phyloP scores from a whole-genome alignment of 2,113 vertebrate genomes.

The Pygoscelis antarcticus region DNA sequence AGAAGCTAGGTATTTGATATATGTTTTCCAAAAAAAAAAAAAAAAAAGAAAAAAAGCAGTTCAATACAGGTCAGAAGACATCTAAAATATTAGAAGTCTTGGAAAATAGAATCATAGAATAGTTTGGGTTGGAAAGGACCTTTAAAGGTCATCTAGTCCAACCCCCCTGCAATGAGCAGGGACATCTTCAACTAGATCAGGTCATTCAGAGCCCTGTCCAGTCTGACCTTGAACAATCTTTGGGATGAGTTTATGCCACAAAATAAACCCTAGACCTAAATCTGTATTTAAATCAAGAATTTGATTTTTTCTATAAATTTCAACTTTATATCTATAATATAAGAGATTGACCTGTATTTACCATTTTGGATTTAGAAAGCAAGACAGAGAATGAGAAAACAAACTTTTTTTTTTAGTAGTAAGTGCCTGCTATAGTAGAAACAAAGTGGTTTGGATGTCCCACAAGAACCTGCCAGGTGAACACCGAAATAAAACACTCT shows the following conservation, averaged over 20 bases:
- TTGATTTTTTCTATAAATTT: neutral
- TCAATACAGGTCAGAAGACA: neutral
- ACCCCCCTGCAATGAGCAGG: neutral
- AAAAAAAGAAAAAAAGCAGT: neutral
- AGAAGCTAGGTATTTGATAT: neutral
- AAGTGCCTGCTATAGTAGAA: neutral
- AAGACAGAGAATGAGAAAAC: neutral
- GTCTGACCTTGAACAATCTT: neutral
- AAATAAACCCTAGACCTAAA: neutral
- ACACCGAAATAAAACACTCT: neutral
- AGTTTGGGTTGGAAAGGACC: neutral
- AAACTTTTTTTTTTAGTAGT: rapidly evolving
- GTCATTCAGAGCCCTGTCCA: neutral
- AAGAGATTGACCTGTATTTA: neutral
- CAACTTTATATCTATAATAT: neutral
- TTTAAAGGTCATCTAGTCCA: neutral
- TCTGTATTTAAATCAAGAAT: neutral
- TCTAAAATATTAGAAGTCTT: neutral
- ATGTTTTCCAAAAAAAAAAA: neutral
- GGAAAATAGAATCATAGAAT: neutral
- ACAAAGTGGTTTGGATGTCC: neutral
- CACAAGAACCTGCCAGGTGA: neutral
- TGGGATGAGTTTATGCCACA: neutral
- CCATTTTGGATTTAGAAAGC: neutral
- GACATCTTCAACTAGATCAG: neutral